Conservation (phyloP, 2,113 vertebrate genomes). For the Oncorhynchus masou region DNA sequence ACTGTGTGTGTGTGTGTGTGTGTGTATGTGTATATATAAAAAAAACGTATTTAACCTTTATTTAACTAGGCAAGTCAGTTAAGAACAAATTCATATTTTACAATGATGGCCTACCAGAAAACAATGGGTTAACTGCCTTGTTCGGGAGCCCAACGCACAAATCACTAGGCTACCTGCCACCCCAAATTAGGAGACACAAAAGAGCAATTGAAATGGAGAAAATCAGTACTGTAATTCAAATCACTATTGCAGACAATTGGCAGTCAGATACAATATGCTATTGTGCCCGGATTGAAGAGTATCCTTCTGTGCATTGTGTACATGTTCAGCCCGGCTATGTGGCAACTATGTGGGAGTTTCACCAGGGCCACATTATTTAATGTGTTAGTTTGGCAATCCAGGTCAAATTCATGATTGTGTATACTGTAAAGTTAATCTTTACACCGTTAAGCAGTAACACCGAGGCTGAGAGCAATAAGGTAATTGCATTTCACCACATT, state of each 20-base stretch:
- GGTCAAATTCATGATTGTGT: neutral
- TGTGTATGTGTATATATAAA: no score
- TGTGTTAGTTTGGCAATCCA: neutral
- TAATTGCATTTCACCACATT: neutral
- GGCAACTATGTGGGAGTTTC: neutral
- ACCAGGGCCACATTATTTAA: neutral
- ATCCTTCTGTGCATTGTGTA: neutral
- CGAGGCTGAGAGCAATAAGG: neutral
- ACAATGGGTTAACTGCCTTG: no score
- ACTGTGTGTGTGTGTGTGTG: no score
- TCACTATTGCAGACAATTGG: neutral
- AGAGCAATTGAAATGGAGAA: constrained; percentile 3
- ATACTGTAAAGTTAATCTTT: neutral
- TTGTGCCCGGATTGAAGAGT: neutral
- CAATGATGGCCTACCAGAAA: no score
- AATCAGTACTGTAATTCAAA: constrained; percentile 13
- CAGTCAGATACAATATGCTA: neutral
- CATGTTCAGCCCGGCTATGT: neutral
- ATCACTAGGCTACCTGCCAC: no score
- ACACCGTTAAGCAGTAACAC: neutral
- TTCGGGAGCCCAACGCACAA: no score
- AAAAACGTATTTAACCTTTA: no score
- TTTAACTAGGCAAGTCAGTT: no score
- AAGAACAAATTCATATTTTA: no score
- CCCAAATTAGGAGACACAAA: constrained; percentile 6